A percentile compares a stretch with the other conserved stretches of the same genome.
Evolutionary conservation across 2,797 vertebrate species (phyloP).

Genomic region (Ispidina picta): DNA sequence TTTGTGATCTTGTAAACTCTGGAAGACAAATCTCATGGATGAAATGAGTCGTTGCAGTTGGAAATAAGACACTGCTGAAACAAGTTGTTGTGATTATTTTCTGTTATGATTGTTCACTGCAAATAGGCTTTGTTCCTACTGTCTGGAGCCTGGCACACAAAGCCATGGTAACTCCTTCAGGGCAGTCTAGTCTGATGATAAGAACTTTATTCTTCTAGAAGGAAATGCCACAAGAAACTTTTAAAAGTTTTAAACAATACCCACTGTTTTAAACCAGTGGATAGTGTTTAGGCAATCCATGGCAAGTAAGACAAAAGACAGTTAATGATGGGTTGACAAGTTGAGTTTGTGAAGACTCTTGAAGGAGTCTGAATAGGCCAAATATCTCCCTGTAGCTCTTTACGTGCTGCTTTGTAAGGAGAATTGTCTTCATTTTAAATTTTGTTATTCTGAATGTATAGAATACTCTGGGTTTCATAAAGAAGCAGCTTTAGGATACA

Average conservation of each 20-base stretch:
- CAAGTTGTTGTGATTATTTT: background rate
- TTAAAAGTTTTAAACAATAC: no score
- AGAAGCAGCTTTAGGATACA: background rate
- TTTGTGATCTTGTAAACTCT: constrained; percentile 31
- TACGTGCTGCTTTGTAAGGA: background rate
- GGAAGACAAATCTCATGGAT: constrained; percentile 11
- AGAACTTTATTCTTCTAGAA: background rate
- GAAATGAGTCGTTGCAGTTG: constrained; percentile 6
- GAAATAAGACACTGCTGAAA: background rate
- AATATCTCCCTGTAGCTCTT: background rate
- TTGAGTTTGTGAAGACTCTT: background rate
- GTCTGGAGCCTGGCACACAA: background rate
- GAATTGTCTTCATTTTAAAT: background rate
- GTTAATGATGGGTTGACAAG: background rate
- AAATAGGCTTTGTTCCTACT: background rate
- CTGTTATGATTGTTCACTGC: background rate
- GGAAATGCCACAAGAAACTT: background rate
- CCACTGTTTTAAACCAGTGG: background rate
- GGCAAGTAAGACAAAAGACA: background rate
- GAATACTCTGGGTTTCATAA: background rate
- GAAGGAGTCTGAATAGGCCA: background rate
- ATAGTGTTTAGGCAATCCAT: background rate
- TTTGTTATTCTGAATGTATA: background rate
- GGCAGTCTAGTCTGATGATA: background rate
- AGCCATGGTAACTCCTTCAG: background rate